phyloP scores from a whole-genome alignment of 2,797 vertebrate genomes.

The Myiotriccus ornatus region DNA sequence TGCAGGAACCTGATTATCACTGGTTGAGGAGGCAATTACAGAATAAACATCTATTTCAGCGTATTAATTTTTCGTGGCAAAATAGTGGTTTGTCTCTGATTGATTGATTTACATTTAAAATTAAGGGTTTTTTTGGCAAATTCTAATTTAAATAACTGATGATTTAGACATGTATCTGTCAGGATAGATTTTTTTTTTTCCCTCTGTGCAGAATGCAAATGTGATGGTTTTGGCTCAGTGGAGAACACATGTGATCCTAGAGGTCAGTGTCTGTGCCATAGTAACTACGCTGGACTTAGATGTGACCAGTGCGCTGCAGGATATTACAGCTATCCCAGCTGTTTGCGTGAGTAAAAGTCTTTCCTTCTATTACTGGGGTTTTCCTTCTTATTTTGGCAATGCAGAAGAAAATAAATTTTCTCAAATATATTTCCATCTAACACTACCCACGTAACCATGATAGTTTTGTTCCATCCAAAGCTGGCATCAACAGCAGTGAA shows the following conservation, averaged over 20 bases:
- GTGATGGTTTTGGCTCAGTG: conserved; percentile 72
- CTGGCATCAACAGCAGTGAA: neutral
- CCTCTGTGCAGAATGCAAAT: conserved; percentile 69
- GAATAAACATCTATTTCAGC: neutral
- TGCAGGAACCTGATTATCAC: neutral
- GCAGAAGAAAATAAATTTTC: neutral
- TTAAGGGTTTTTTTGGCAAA: neutral
- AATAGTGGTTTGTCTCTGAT: neutral
- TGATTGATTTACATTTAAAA: neutral
- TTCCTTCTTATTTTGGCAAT: neutral
- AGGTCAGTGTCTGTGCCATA: conserved; percentile 75
- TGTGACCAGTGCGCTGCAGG: conserved; percentile 77
- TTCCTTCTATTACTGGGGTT: neutral
- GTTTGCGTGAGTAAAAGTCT: conserved; percentile 69
- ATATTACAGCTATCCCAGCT: conserved; percentile 78
- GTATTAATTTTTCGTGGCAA: neutral
- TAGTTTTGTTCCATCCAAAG: neutral
- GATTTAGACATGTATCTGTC: neutral
- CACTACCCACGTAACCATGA: neutral
- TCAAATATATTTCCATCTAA: neutral
- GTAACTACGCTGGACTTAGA: conserved; percentile 68
- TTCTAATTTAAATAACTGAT: neutral
- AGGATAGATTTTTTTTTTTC: neutral
- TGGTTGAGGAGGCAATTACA: neutral
- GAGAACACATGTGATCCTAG: conserved; percentile 56